Conservation (phyloP, 64 coral and sea anemone species). For the Dendronephthya gigantea region DNA sequence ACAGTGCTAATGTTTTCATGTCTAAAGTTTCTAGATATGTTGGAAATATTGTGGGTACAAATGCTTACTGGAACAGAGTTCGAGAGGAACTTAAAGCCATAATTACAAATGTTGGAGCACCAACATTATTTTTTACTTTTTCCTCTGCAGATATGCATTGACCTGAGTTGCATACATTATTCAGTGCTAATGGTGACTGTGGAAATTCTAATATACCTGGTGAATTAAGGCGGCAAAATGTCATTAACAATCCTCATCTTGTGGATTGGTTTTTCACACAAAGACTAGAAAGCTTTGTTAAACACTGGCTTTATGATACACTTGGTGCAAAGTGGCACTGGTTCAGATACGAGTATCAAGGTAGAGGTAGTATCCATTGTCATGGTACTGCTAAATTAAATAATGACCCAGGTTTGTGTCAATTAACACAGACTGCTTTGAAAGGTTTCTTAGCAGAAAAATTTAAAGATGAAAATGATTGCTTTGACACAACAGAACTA, state of each 20-base stretch:
- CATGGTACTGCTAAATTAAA: neutral
- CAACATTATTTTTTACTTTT: neutral
- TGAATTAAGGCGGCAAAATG: too few relatives aligned
- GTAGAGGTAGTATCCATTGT: too few relatives aligned
- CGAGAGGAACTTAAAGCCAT: neutral
- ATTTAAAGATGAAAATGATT: neutral
- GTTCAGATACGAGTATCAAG: neutral
- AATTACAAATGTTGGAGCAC: neutral
- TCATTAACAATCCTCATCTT: neutral
- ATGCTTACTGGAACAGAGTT: neutral
- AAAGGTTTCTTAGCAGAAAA: conserved; percentile 36
- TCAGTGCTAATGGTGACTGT: too few relatives aligned
- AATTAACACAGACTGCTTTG: conserved; percentile 28
- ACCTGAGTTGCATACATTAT: neutral
- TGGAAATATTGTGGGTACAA: neutral
- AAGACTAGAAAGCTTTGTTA: neutral
- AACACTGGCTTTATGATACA: neutral
- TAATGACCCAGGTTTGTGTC: conserved; percentile 14
- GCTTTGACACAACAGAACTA: neutral
- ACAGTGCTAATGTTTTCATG: conserved; percentile 19
- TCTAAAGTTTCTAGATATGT: neutral
- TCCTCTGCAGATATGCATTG: neutral
- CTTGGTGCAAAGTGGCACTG: conserved; percentile 9
- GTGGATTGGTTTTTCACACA: conserved; percentile 3
- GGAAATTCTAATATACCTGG: too few relatives aligned